Percentiles rank a stretch among this genome's conserved stretches.
Conservation (phyloP, 2,113 vertebrate species). For the Tetrao urogallus region DNA sequence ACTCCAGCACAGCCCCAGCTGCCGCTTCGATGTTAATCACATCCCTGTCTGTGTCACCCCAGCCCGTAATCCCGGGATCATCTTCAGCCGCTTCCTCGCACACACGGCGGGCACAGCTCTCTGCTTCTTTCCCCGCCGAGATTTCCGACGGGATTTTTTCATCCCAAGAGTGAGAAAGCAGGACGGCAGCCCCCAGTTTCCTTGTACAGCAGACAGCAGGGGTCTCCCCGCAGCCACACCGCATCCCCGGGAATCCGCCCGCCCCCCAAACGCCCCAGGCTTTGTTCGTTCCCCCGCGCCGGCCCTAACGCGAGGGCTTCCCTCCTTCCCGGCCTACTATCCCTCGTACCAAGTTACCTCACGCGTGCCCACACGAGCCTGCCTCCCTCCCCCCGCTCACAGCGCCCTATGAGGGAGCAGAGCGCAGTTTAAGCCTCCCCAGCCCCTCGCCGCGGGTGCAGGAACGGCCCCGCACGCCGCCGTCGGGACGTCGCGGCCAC, state of each 20-base stretch:
- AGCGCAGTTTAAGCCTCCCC: neutral
- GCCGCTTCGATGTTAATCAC: fast-evolving
- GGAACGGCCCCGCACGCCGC: neutral
- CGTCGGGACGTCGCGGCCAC: too few relatives aligned
- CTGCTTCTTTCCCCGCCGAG: fast-evolving
- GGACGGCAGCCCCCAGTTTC: neutral
- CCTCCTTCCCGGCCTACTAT: fast-evolving
- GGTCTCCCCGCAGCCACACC: neutral
- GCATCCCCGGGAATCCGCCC: neutral
- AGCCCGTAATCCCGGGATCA: neutral
- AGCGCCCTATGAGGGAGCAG: too few relatives aligned
- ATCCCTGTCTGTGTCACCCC: neutral
- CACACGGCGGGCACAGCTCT: fast-evolving
- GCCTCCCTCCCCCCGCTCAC: neutral
- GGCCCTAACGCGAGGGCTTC: neutral
- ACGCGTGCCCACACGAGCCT: fast-evolving
- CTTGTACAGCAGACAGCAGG: neutral
- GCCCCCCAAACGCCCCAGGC: neutral
- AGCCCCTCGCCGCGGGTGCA: fast-evolving
- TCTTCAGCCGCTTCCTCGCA: neutral
- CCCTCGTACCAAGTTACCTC: neutral
- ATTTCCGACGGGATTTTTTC: neutral
- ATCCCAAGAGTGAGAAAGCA: neutral
- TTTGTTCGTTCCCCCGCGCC: neutral
- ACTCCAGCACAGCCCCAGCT: neutral